Evolutionary conservation across 92 coral and sea anemone genomes (phyloP).

Genomic region (Parazoanthus darwini): DNA sequence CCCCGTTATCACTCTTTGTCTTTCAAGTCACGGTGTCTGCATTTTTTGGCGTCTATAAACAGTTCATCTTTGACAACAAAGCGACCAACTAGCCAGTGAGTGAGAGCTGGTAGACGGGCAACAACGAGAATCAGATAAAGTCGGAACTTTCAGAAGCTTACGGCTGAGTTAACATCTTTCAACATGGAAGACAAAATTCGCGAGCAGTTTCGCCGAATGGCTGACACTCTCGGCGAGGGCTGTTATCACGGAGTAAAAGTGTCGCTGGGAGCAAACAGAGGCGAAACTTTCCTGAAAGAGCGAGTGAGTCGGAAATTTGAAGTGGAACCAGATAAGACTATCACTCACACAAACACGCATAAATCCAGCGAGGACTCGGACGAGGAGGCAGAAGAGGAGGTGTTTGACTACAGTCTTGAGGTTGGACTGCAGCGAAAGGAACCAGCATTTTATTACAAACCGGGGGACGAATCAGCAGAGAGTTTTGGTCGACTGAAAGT

Average conservation of each 20-base stretch:
- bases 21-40: not conserved
- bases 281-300: conserved; percentile 19
- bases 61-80: not conserved
- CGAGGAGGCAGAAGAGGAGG: conserved; percentile 2
- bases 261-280: conserved; percentile 27
- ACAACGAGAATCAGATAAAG: not conserved
- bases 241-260: conserved; percentile 33
- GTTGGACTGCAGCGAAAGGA: conserved; percentile 24
- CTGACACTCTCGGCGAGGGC: conserved; percentile 15
- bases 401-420: conserved; percentile 36
- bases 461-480: conserved; percentile 17
- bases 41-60: conserved; percentile 2
- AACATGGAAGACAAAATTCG: conserved; percentile 36
- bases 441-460: conserved; percentile 35
- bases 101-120: no score
- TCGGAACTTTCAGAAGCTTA: not conserved
- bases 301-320: conserved; percentile 18
- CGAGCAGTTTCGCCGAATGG: conserved; percentile 41
- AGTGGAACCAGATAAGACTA: conserved; percentile 16
- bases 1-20: conserved; percentile 16
- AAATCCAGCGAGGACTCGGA: conserved; percentile 2
- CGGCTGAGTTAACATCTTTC: not conserved
- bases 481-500: conserved; percentile 10
- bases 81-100: not conserved
- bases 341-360: conserved; percentile 23